Conservation (phyloP, 2,797 vertebrate species). For the Podargus strigoides region DNA sequence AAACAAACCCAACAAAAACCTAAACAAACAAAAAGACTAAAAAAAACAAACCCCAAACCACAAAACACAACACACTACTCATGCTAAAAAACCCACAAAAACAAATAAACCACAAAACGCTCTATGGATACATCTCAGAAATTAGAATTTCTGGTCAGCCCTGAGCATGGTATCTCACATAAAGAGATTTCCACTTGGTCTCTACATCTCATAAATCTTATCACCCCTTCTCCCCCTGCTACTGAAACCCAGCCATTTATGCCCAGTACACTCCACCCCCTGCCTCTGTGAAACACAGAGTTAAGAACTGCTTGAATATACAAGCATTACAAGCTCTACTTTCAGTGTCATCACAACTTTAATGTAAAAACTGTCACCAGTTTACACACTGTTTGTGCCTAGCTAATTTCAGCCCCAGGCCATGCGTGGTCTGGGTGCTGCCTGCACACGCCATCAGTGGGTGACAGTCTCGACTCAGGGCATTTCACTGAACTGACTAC, state of each 20-base stretch:
- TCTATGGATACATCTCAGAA: neutral
- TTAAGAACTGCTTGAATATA: neutral
- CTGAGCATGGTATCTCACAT: too few relatives aligned
- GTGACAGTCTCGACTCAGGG: rapidly evolving
- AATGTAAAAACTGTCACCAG: neutral
- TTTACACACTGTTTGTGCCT: neutral
- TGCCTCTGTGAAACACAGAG: neutral
- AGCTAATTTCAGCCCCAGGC: too few relatives aligned
- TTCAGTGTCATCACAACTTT: neutral
- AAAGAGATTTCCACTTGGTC: neutral
- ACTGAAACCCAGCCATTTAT: neutral
- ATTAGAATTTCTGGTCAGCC: neutral
- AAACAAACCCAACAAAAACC: too few relatives aligned
- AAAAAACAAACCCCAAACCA: neutral
- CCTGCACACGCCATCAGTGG: too few relatives aligned
- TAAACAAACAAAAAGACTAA: neutral
- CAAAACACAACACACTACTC: neutral
- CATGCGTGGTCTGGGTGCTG: rapidly evolving
- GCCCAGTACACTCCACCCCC: neutral
- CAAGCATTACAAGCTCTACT: neutral
- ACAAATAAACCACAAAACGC: neutral
- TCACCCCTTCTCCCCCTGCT: neutral
- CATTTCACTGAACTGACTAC: neutral
- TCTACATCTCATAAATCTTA: too few relatives aligned
- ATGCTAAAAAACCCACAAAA: neutral